Conservation (phyloP, 2,888 invertebrate species). For the Rosalia funebris region DNA sequence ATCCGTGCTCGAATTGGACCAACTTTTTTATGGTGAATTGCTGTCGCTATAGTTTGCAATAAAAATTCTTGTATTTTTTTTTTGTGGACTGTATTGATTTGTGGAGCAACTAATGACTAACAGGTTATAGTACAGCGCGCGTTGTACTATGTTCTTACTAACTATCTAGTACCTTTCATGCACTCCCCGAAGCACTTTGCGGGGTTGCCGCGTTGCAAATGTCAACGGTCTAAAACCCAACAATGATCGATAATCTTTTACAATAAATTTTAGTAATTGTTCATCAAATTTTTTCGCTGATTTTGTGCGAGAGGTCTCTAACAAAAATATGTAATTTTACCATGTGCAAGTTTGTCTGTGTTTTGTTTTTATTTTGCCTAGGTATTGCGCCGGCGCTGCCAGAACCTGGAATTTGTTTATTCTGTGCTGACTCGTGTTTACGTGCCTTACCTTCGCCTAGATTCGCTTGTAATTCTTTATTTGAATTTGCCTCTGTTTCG, state of each 20-base stretch:
- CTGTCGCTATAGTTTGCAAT: too few species aligned
- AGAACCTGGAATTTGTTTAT: neutral
- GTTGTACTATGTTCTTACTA: too few species aligned
- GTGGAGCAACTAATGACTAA: too few species aligned
- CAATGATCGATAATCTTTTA: neutral
- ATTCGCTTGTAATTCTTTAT: neutral
- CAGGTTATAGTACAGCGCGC: too few species aligned
- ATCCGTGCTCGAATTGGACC: too few species aligned
- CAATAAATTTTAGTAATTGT: neutral
- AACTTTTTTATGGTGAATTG: too few species aligned
- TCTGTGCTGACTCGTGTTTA: neutral
- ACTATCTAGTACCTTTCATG: too few species aligned
- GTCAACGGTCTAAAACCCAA: too few species aligned
- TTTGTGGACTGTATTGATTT: too few species aligned
- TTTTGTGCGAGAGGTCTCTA: neutral
- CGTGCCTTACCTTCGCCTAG: neutral
- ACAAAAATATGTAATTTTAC: neutral
- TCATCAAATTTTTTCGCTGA: neutral
- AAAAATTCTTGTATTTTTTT: too few species aligned
- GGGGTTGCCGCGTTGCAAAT: too few species aligned
- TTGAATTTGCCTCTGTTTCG: neutral
- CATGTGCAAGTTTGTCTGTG: neutral
- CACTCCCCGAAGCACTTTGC: too few species aligned
- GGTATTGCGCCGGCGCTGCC: neutral
- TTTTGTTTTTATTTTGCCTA: neutral